These are phyloP conservation scores for Serinus canaria DNA, from an alignment of 2,113 vertebrate species.

Conservation along the genomic window DNA sequence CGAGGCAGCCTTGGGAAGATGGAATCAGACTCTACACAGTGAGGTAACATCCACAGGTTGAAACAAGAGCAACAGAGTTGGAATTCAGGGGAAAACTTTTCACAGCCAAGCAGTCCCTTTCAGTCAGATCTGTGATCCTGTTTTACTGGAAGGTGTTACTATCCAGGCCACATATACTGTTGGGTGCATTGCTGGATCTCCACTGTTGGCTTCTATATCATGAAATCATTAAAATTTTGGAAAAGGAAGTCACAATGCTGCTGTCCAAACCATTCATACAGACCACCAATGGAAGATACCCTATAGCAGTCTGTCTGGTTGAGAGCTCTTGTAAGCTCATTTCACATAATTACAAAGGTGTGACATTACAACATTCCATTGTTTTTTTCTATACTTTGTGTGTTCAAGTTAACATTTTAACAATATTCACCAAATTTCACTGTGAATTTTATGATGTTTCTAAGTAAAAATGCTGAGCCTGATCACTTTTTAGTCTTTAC, in stretches of 20 bases:
- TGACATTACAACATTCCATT: not conserved
- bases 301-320: not conserved
- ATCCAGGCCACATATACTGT: not conserved
- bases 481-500: not conserved
- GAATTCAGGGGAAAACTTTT: not conserved
- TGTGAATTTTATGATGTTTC: not conserved
- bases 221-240: not conserved
- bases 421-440: not conserved
- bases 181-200: not conserved
- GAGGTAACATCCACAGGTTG: not conserved
- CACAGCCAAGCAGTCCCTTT: not conserved
- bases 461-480: not conserved
- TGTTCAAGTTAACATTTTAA: not conserved
- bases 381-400: not conserved
- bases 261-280: not conserved
- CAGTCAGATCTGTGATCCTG: not conserved
- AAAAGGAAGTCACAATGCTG: not conserved
- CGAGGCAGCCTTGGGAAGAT: not conserved
- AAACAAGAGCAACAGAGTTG: not conserved
- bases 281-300: not conserved
- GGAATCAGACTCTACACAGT: not conserved
- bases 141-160: not conserved
- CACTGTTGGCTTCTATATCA: not conserved
- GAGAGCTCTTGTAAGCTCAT: not conserved
- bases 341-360: not conserved